These are phyloP conservation scores for Aphaenogaster ashmeadi DNA, from an alignment of 1,140 invertebrate genomes.

Conservation along the genomic window DNA sequence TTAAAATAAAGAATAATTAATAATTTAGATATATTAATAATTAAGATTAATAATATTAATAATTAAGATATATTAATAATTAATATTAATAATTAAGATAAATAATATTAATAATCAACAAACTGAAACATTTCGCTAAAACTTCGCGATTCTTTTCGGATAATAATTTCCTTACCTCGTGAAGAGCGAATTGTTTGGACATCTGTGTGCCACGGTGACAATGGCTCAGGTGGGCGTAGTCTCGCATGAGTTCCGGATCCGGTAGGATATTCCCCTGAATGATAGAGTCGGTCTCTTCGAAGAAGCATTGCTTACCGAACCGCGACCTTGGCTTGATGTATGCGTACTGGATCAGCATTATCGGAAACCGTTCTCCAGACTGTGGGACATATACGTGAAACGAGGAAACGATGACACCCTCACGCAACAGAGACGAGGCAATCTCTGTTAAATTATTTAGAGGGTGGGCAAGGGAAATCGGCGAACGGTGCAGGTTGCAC, in stretches of 20 bases:
- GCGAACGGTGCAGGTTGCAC: slow-evolving; percentile 22
- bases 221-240: slow-evolving; percentile 91
- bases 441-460: slow-evolving; percentile 43
- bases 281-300: slow-evolving; percentile 91
- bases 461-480: background rate
- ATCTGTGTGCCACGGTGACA: slow-evolving; percentile 88
- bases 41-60: background rate
- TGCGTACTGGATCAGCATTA: slow-evolving; percentile 89
- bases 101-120: background rate
- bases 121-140: background rate
- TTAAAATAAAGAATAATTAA: background rate
- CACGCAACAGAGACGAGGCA: background rate
- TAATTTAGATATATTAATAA: background rate
- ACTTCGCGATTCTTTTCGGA: background rate
- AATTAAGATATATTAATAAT: background rate
- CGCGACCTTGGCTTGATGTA: slow-evolving; percentile 90
- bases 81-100: too few relatives aligned
- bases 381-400: slow-evolving; percentile 15
- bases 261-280: slow-evolving; percentile 91
- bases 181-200: slow-evolving; percentile 88
- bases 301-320: slow-evolving; percentile 91
- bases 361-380: slow-evolving; percentile 3
- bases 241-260: slow-evolving; percentile 89
- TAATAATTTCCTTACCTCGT: slow-evolving; percentile 87
- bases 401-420: slow-evolving; percentile 13